These are phyloP conservation scores for Pyrgilauda ruficollis DNA, from an alignment of 2,113 vertebrate genomes.

Conservation along the genomic window DNA sequence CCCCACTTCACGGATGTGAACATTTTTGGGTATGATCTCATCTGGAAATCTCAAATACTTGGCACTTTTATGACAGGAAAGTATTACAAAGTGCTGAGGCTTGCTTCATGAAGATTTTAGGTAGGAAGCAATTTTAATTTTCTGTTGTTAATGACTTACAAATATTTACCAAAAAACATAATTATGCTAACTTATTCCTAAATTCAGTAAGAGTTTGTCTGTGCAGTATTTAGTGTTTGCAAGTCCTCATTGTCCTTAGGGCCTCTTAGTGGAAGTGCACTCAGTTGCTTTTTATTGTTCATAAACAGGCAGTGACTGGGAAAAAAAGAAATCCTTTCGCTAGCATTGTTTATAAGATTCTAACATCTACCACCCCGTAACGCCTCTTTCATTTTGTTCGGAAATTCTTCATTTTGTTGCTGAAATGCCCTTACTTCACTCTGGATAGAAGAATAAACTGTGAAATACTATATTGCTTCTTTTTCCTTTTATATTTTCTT, in stretches of 20 bases:
- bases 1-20: background rate
- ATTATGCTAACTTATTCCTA: background rate
- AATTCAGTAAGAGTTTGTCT: background rate
- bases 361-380: background rate
- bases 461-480: background rate
- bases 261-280: background rate
- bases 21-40: constrained; percentile 66
- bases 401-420: background rate
- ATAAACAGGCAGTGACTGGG: background rate
- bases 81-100: constrained; percentile 56
- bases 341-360: background rate
- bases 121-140: constrained; percentile 52
- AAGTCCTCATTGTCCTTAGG: background rate
- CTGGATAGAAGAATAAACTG: background rate
- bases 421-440: background rate
- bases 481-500: background rate
- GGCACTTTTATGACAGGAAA: constrained; percentile 66
- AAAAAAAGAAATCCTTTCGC: background rate
- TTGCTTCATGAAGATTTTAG: constrained; percentile 50
- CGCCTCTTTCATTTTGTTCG: background rate
- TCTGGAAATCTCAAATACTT: constrained; percentile 64
- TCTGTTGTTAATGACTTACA: background rate
- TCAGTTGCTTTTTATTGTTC: background rate
- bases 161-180: background rate
- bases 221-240: background rate